phyloP scores from a whole-genome alignment of 92 coral and sea anemone species.

The Porites rus region DNA sequence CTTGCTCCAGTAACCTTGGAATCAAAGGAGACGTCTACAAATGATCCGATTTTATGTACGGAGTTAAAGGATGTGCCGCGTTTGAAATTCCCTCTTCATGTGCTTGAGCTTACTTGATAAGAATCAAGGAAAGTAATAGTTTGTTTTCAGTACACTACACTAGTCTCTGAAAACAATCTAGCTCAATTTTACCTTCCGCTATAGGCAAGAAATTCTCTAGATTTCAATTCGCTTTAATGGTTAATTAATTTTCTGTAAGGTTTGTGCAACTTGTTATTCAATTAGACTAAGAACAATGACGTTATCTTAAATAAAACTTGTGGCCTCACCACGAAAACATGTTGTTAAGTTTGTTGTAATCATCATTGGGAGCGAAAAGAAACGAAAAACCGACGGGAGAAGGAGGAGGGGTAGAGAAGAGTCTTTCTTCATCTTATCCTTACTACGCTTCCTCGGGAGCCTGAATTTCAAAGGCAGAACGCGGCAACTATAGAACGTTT shows the following conservation, averaged over 20 bases:
- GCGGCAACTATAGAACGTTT: too few species aligned
- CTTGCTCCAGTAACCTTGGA: constrained; percentile 73
- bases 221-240: not conserved
- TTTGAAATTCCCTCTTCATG: constrained; percentile 16
- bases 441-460: too few species aligned
- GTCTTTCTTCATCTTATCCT: too few species aligned
- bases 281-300: constrained; percentile 3
- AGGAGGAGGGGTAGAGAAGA: too few species aligned
- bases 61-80: not conserved
- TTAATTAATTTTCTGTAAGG: not conserved
- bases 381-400: too few species aligned
- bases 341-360: too few species aligned
- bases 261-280: not conserved
- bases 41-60: not conserved
- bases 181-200: too few species aligned
- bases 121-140: not conserved
- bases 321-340: not conserved
- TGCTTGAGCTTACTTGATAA: not conserved
- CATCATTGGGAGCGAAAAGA: too few species aligned
- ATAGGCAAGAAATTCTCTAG: not conserved
- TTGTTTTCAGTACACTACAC: not conserved
- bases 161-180: too few species aligned
- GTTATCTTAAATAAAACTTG: constrained; percentile 4
- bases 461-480: too few species aligned
- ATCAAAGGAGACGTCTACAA: constrained; percentile 41